Evolutionary conservation across 2,797 vertebrate genomes (phyloP).

Genomic region (Cetoscarus ocellatus): DNA sequence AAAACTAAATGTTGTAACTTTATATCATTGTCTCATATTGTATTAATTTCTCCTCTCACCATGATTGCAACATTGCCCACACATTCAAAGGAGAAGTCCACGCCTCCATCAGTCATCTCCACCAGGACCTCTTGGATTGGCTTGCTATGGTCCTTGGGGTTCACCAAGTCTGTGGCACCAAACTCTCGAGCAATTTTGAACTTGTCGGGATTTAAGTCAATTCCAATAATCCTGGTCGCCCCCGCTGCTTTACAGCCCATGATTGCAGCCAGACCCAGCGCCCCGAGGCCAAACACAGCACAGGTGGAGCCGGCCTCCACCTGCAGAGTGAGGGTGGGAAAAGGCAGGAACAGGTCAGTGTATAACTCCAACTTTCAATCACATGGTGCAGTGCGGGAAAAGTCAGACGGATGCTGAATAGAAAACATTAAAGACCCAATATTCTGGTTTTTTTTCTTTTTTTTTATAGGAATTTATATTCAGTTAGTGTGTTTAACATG

Average conservation of each 20-base stretch:
- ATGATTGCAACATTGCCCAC: constrained; percentile 85
- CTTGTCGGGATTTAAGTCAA: constrained; percentile 88
- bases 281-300: constrained; percentile 87
- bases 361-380: neutral
- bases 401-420: neutral
- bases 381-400: neutral
- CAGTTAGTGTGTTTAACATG: too few relatives aligned
- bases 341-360: neutral
- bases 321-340: constrained; percentile 57
- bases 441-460: too few relatives aligned
- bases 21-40: neutral
- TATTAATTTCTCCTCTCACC: constrained; percentile 54
- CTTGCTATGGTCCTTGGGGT: constrained; percentile 84
- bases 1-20: too few relatives aligned
- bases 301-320: constrained; percentile 87
- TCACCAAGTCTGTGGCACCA: constrained; percentile 87
- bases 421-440: too few relatives aligned
- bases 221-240: constrained; percentile 85
- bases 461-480: too few relatives aligned
- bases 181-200: constrained; percentile 85
- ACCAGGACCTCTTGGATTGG: constrained; percentile 86
- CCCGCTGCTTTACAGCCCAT: constrained; percentile 87
- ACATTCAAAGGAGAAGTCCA: constrained; percentile 89
- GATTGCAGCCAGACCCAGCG: constrained; percentile 87
- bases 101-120: constrained; percentile 83